Evolutionary conservation across 2,797 vertebrate species (phyloP).

Genomic region (Sciurus carolinensis): DNA sequence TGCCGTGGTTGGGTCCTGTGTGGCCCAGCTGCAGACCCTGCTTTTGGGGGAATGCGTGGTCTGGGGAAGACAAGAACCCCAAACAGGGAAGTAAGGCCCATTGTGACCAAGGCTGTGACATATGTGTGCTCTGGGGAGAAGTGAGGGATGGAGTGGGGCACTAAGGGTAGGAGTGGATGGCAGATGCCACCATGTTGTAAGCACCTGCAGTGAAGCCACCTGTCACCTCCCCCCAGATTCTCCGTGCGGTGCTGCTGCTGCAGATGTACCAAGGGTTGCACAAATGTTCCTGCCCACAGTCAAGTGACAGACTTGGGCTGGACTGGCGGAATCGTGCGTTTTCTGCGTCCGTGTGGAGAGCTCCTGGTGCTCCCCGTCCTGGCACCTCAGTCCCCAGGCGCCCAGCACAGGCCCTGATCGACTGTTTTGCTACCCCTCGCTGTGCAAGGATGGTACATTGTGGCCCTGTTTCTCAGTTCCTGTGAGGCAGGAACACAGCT

Average conservation of each 20-base stretch:
- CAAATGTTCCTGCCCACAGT: background rate
- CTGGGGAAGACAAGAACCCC: background rate
- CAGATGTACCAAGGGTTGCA: rapidly evolving
- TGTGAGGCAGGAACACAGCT: no score
- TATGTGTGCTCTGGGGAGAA: background rate
- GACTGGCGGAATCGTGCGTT: background rate
- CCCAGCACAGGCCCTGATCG: background rate
- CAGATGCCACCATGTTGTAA: background rate
- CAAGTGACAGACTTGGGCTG: background rate
- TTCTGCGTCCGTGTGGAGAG: no score
- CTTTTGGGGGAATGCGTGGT: background rate
- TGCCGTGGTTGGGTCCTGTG: background rate
- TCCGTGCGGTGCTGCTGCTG: rapidly evolving
- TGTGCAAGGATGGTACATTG: no score
- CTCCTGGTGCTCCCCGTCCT: background rate
- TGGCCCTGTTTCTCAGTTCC: background rate
- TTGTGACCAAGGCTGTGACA: background rate
- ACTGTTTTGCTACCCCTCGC: background rate
- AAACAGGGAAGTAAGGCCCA: background rate
- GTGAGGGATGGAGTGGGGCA: background rate
- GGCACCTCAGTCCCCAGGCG: background rate
- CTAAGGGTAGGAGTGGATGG: background rate
- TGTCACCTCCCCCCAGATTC: rapidly evolving
- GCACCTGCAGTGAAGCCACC: no score
- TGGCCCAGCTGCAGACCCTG: background rate